Conservation (phyloP, 2,113 vertebrate genomes). For the Corythaeola cristata region DNA sequence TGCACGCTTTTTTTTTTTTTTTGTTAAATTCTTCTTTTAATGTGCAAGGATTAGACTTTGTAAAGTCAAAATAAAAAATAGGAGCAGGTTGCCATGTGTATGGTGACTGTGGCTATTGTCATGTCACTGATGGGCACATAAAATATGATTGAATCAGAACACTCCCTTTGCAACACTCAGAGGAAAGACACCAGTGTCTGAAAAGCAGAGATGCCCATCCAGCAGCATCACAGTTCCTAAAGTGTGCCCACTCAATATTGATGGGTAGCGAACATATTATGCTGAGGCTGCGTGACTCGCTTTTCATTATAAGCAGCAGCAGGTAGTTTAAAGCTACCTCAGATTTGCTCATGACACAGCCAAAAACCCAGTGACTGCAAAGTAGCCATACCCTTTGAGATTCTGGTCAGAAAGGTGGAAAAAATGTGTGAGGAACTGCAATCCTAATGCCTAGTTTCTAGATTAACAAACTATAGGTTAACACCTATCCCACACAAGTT, state of each 20-base stretch:
- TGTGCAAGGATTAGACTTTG: background rate
- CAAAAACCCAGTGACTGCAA: background rate
- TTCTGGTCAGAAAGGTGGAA: background rate
- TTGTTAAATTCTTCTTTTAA: background rate
- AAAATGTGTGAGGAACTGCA: background rate
- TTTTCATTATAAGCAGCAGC: background rate
- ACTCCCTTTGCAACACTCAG: accelerated
- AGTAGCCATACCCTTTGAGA: background rate
- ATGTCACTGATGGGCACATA: background rate
- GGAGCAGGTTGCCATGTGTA: accelerated
- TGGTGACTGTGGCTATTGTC: background rate
- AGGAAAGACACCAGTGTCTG: background rate
- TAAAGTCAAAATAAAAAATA: background rate
- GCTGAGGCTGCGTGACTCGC: background rate
- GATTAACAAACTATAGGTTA: background rate
- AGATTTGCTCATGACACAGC: background rate
- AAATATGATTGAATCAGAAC: background rate
- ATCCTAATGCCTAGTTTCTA: background rate
- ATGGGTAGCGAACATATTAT: background rate
- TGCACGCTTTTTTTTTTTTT: background rate
- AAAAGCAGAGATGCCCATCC: background rate
- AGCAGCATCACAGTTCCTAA: background rate
- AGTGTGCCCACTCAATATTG: background rate
- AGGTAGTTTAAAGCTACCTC: background rate
- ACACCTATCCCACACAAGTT: background rate